Evolutionary conservation across 2,797 vertebrate species (phyloP), one percentile per base, ranked within the genome.

Genomic region (Lophius americanus): DNA sequence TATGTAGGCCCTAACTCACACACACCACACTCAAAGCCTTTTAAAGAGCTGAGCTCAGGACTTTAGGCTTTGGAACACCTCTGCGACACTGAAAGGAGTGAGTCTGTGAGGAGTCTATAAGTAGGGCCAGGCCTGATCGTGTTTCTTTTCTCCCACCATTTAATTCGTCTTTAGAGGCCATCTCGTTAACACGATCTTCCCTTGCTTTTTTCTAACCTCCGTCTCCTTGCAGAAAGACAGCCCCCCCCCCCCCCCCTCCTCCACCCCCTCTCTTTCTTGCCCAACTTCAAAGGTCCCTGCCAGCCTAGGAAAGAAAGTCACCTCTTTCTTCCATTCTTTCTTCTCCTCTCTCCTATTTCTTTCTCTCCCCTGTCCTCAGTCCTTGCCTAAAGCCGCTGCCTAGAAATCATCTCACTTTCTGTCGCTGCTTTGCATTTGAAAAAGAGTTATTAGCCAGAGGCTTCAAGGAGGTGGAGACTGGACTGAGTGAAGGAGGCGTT

Each of bases 331-430:
- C 83, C 78, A 77, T 84, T 78, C 87, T 82, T 70, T 52, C 55
- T 55, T 82, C 73, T 71, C 49, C 88, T 77, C 67, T 66, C 76
- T 47, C 85, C 79, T 75, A 79, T 85, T 82, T 84, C 69, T 83
- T 83, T 85, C 73, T 75, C 71, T 79, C 61, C 57, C 51, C 77
- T 87, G 79, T 78, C 76, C 75, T 78, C 72, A 52, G 70, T 56
- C 59, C 76, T 61, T 75, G 83, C 81, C 82, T 62, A 73, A 89
- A 92, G 91, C 86, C 64, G 83, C 85, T 68, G 76, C 82, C 53
- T 84, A 92, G 85, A 90, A 93, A 94, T 94, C 92, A 93, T 94
- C 94, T 94, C 93, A 93, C 90, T 94, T 94, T 93, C 92, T 82
- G 70, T 64, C 51, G 64, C 89, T 90, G 85, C 89, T 94, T 93